phyloP scores from a whole-genome alignment of 2,888 invertebrate genomes.

The Ophion obscuratus region DNA sequence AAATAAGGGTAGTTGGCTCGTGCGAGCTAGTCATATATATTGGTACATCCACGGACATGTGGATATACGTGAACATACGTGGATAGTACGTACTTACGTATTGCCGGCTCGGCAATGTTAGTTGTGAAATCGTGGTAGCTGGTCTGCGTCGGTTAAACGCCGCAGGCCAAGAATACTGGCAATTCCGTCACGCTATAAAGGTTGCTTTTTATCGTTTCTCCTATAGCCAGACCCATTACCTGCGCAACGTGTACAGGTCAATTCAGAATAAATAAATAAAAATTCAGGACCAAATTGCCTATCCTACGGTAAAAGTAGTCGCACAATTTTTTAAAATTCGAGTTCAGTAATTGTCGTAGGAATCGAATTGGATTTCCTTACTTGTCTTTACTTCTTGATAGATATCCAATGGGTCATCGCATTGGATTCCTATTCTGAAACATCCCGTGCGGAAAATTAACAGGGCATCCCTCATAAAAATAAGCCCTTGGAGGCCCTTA shows the following conservation, averaged over 20 bases:
- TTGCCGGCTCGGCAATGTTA: slow-evolving; percentile 56
- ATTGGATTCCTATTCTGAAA: too few relatives aligned
- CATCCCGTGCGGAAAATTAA: too few relatives aligned
- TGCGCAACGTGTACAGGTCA: slow-evolving; percentile 55
- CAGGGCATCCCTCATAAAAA: too few relatives aligned
- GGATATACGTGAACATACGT: too few relatives aligned
- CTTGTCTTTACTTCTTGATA: too few relatives aligned
- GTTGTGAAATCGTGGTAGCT: slow-evolving; percentile 57
- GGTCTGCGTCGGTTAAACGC: slow-evolving; percentile 70
- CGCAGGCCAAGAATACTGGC: slow-evolving; percentile 73
- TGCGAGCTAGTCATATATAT: slow-evolving; percentile 26
- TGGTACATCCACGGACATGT: slow-evolving; percentile 11
- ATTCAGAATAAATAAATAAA: slow-evolving; percentile 46
- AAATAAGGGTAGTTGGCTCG: slow-evolving; percentile 66
- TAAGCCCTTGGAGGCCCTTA: too few relatives aligned
- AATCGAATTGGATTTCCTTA: too few relatives aligned
- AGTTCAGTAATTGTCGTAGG: too few relatives aligned
- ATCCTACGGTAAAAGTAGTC: slow-evolving; percentile 7
- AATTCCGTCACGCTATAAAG: slow-evolving; percentile 81
- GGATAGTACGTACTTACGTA: slow-evolving; percentile 18
- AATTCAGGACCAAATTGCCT: slow-evolving; percentile 26
- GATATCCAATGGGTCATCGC: too few relatives aligned
- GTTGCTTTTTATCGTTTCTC: slow-evolving; percentile 79
- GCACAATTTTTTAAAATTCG: slow-evolving; percentile 39
- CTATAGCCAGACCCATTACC: slow-evolving; percentile 67